Evolutionary conservation across 2,888 invertebrate genomes (phyloP).

Genomic region (Falcaria lacertinaria): DNA sequence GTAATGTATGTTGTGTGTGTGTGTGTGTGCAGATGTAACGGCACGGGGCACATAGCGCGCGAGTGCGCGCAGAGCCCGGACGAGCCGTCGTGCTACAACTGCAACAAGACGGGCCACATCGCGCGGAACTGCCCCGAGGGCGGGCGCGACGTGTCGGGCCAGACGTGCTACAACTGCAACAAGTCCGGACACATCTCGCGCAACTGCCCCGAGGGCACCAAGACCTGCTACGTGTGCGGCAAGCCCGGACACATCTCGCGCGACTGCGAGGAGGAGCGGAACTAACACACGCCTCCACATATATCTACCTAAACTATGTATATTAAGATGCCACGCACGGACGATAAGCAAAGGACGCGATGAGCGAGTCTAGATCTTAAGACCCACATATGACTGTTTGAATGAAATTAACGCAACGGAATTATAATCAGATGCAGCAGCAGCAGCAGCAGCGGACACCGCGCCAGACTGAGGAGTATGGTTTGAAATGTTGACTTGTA

Average conservation of each 20-base stretch:
- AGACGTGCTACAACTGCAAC: slow-evolving; percentile 96
- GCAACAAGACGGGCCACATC: slow-evolving; percentile 96
- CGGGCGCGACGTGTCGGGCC: slow-evolving; percentile 83
- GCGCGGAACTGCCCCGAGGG: slow-evolving; percentile 91
- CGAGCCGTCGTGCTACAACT: slow-evolving; percentile 95
- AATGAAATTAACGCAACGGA: slow-evolving; percentile 68
- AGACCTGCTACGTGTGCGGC: slow-evolving; percentile 96
- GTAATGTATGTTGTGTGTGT: slow-evolving; percentile 1
- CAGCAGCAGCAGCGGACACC: slow-evolving; percentile 36
- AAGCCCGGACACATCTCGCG: slow-evolving; percentile 94
- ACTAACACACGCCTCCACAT: slow-evolving; percentile 58
- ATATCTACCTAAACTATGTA: slow-evolving; percentile 63
- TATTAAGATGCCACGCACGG: slow-evolving; percentile 76
- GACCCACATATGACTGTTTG: slow-evolving; percentile 61
- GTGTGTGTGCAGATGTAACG: slow-evolving; percentile 88
- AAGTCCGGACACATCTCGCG: slow-evolving; percentile 95
- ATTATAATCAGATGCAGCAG: slow-evolving; percentile 68
- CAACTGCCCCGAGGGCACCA: slow-evolving; percentile 91
- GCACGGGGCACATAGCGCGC: slow-evolving; percentile 95
- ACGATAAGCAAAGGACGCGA: slow-evolving; percentile 77
- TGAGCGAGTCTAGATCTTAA: slow-evolving; percentile 62
- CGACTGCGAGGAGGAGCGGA: slow-evolving; percentile 91
- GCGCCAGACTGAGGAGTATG: slow-evolving; percentile 63
- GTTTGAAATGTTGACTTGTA: slow-evolving; percentile 72
- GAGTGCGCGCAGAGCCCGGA: slow-evolving; percentile 92